Evolutionary conservation across 35 echinoderm and acorn worm species (phyloP).

Genomic region (Heliocidaris erythrogramma): DNA sequence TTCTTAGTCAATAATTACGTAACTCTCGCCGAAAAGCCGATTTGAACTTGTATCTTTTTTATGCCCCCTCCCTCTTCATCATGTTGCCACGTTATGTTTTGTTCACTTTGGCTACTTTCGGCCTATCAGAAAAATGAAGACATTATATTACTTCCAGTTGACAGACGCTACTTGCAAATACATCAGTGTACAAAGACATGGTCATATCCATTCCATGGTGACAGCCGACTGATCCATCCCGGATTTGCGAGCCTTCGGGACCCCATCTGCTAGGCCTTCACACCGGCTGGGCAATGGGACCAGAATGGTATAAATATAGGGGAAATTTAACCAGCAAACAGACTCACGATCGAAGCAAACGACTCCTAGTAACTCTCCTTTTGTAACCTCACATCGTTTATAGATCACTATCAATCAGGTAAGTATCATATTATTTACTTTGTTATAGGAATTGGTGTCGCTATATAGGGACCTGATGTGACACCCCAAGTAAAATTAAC

Average conservation of each 20-base stretch:
- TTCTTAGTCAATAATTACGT: too few relatives aligned
- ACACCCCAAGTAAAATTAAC: too few relatives aligned
- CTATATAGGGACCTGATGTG: too few relatives aligned
- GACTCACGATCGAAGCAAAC: conserved; percentile 7
- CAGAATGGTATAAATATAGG: neutral
- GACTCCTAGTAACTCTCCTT: neutral
- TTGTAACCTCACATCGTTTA: neutral
- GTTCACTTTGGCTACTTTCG: neutral
- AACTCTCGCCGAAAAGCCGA: too few relatives aligned
- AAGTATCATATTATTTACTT: neutral
- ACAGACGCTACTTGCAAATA: neutral
- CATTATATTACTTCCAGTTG: neutral
- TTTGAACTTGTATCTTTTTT: too few relatives aligned
- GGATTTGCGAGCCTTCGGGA: neutral
- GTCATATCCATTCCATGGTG: neutral
- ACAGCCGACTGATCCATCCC: neutral
- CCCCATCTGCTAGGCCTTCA: neutral
- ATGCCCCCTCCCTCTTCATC: too few relatives aligned
- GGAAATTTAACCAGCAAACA: neutral
- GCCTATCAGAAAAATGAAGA: neutral
- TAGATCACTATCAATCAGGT: neutral
- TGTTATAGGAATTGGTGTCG: too few relatives aligned
- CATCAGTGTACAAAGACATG: neutral
- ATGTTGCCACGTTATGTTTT: neutral
- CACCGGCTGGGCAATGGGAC: neutral